These are phyloP conservation scores for Anastatus disparis DNA, from an alignment of 1,140 invertebrate species.

Conservation along the genomic window DNA sequence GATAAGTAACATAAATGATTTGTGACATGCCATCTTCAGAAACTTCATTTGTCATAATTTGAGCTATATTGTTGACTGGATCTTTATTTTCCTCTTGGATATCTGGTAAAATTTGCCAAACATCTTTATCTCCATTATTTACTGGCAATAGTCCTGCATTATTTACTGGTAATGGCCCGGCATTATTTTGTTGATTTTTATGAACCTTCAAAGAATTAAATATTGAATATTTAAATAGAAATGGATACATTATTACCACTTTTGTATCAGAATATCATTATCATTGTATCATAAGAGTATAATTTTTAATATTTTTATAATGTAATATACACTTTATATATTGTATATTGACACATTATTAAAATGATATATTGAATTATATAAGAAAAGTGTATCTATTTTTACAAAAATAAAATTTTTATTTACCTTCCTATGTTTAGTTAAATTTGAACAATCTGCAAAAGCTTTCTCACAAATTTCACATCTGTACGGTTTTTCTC, in stretches of 20 bases:
- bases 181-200: constrained; percentile 27
- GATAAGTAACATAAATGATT: constrained; percentile 67
- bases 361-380: too few relatives aligned
- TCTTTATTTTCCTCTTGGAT: constrained; percentile 49
- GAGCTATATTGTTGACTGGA: constrained; percentile 46
- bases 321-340: too few relatives aligned
- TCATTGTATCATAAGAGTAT: too few relatives aligned
- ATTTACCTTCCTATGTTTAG: constrained; percentile 73
- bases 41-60: constrained; percentile 51
- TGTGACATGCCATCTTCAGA: constrained; percentile 58
- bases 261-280: too few relatives aligned
- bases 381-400: background rate
- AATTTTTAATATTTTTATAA: too few relatives aligned
- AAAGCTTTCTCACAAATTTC: constrained; percentile 80
- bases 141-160: constrained; percentile 47
- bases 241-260: too few relatives aligned
- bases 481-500: constrained; percentile 83
- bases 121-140: constrained; percentile 29
- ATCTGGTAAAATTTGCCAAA: constrained; percentile 60
- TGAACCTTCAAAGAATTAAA: constrained; percentile 23
- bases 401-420: background rate
- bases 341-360: too few relatives aligned
- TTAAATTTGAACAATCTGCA: constrained; percentile 74
- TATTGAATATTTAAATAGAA: too few relatives aligned
- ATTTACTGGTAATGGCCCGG: constrained; percentile 41